These are phyloP conservation scores for Agonopterix subpropinquella DNA, from an alignment of 2,888 invertebrate genomes.

Conservation along the genomic window DNA sequence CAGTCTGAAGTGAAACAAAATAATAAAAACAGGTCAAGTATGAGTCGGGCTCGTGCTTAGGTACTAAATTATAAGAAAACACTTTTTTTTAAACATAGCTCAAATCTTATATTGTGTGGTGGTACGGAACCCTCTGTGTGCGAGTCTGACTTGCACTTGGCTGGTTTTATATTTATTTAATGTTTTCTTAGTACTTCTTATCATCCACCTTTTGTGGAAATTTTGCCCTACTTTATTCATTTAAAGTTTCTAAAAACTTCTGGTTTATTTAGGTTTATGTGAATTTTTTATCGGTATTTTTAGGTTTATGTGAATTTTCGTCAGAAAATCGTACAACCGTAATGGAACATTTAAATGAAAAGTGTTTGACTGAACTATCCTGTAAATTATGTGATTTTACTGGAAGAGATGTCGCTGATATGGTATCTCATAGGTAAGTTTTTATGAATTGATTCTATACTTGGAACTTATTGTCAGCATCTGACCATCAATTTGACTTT, in stretches of 20 bases:
- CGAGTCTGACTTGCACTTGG: too few species aligned
- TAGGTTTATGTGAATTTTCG: constrained; percentile 30
- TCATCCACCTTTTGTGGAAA: too few species aligned
- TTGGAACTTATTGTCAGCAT: too few species aligned
- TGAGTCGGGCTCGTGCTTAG: not conserved
- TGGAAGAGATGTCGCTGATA: constrained; percentile 43
- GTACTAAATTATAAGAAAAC: not conserved
- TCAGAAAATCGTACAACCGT: constrained; percentile 10
- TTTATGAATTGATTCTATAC: not conserved
- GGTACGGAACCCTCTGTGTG: too few species aligned
- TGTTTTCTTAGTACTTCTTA: too few species aligned
- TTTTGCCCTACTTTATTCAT: too few species aligned
- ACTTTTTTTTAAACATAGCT: too few species aligned
- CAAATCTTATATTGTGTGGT: too few species aligned
- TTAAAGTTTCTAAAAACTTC: too few species aligned
- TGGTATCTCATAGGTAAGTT: constrained; percentile 39
- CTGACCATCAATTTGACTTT: too few species aligned
- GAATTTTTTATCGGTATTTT: constrained; percentile 16
- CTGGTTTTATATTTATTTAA: too few species aligned
- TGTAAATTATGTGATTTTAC: constrained; percentile 41
- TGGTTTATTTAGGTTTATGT: constrained; percentile 28
- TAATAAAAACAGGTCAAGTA: not conserved
- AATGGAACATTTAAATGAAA: constrained; percentile 30
- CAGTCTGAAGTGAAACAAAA: too few species aligned
- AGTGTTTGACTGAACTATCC: constrained; percentile 34